Evolutionary conservation across 2,113 vertebrate genomes (phyloP), one percentile per base, ranked within the genome.

Genomic region (Hemiprocne comata): DNA sequence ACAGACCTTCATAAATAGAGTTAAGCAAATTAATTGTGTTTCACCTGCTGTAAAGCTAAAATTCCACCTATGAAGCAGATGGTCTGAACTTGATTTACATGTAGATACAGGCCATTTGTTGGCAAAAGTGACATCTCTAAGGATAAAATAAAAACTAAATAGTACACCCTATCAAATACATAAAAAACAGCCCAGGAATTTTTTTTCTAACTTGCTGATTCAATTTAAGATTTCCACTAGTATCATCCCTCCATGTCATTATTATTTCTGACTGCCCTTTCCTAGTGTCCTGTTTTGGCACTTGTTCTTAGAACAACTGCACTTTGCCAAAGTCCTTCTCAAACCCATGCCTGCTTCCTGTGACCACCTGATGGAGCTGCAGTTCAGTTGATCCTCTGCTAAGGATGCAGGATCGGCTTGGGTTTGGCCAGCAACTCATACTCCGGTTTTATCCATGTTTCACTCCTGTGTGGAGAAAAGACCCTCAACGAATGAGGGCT

Each of bases 361-460:
- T 40, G 61, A 70, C 48, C 42, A 81, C 61, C 70, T 75, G 53
- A 72, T 67, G 38, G 36, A 94, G 64, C 83, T 86, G n/a, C 48
- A 92, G 38, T 28, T 80, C 75, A 81, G 23, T 12, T 29, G 33
- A 55, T 31, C 50, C 25, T 72, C 51, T 84, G 16, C 29, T 51
- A 18, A 2, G 23, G 17, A 29, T 3, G 2, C 6, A 34, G 15
- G 29, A 50, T 2, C 2, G 1, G 20, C 25, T n/a, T 46, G 65
- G 19, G 10, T 62, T 76, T 50, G 19, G 28, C 15, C 46, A 74
- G 15, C 20, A 58, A 12, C 7, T 40, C 26, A 15, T 9, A 8
- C 12, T 31, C 1, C 4, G 1, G 12, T 23, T 88, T 83, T n/a
- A 65, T 8, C 13, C 7, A 4, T 26, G 55, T 17, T 81, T 74